Conservation (phyloP, 2,797 vertebrate genomes). For the Astyanax mexicanus region DNA sequence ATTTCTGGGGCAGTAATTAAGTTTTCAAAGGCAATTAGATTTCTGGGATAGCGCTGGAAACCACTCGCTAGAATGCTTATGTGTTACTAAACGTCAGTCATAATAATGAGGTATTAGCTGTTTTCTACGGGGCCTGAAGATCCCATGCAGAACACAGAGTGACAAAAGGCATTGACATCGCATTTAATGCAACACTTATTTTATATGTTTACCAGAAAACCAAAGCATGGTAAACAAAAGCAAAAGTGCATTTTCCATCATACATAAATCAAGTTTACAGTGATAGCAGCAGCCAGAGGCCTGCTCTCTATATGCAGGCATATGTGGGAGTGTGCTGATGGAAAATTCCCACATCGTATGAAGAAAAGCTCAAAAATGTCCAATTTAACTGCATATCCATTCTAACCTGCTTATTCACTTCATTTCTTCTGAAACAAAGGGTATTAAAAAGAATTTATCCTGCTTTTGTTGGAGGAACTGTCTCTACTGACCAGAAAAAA, state of each 20-base stretch:
- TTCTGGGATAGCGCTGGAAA: neutral
- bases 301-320: neutral
- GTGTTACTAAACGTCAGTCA: constrained; percentile 21
- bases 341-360: neutral
- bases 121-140: neutral
- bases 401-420: too few relatives aligned
- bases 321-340: neutral
- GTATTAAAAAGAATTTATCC: too few relatives aligned
- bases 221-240: neutral
- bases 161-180: neutral
- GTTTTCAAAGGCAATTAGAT: constrained; percentile 22
- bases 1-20: constrained; percentile 18
- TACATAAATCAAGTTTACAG: neutral
- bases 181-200: neutral
- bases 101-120: constrained; percentile 24
- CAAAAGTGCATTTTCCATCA: too few relatives aligned
- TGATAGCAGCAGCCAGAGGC: too few relatives aligned
- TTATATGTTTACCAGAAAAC: neutral
- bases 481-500: too few relatives aligned
- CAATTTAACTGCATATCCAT: too few relatives aligned
- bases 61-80: neutral
- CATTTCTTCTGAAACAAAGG: too few relatives aligned
- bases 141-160: neutral
- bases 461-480: too few relatives aligned
- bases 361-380: neutral